Evolutionary conservation across 2,888 invertebrate species (phyloP), one percentile per base, ranked within the genome.

Genomic region (Pheosia gnoma): DNA sequence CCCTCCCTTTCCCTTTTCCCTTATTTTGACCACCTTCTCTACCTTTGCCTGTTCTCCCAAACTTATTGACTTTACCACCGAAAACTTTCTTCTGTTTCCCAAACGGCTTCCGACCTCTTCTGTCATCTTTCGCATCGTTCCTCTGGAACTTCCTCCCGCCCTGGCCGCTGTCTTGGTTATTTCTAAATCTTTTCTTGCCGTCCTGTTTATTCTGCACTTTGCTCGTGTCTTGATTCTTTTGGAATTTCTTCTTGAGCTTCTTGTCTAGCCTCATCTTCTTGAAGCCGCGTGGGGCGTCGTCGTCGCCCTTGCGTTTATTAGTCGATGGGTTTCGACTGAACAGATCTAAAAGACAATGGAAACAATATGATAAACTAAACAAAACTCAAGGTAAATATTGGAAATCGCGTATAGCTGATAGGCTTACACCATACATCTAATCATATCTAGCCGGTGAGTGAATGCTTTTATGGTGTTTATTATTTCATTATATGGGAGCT

Each of bases 261-360:
- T 87, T 91, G 63, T 93, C 92, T 62, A 92, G 75, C 57, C 91
- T 79, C 88, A 92, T 89, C 67, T 91, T 93, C 65, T 93, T 93
- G 72, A 91, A 91, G 3, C 93, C 93, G 60, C 93, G 79, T 0
- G 85, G 81, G 49, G 83, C 80, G 58, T 86, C 86, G 51, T 88
- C 89, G 6, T 84, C 88, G 0, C 82, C 68, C 75, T 88, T 92
- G 3, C 92, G 79, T 73, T 93, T 93, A 45, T 84, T 86, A 7
- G 84, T 68, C 10, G 84, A 69, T 8, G 84, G 75, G 52, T 87
- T 79, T 70, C 80, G 79, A 60, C 83, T 84, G 71, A 93, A 93
- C 4, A 93, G 84, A 83, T 93, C 93, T 91, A 78, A 13, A 77
- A 80, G 7, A 52, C 8, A 41, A 5, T 5, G 9, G 8, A 43